Conservation (phyloP, 2,113 vertebrate species). For the Macroglossus sobrinus region DNA sequence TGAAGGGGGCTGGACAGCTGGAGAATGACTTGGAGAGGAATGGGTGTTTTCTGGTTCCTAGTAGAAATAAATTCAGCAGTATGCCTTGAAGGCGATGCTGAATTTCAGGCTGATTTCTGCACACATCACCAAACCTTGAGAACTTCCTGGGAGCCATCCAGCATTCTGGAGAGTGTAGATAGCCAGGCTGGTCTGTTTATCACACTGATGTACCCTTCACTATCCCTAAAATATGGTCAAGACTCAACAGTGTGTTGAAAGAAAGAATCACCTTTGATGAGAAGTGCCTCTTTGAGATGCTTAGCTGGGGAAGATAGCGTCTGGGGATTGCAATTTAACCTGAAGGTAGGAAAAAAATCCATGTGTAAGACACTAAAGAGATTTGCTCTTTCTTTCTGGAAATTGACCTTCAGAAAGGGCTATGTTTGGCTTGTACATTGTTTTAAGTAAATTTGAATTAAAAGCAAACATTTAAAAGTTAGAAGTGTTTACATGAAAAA, state of each 20-base stretch:
- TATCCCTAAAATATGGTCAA: not conserved
- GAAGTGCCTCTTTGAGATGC: not conserved
- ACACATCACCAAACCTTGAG: not conserved
- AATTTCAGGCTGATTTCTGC: not conserved
- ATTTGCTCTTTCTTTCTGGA: not conserved
- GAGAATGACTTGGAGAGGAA: not conserved
- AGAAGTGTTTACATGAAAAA: not conserved
- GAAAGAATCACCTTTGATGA: not conserved
- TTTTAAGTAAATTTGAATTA: conserved; percentile 1
- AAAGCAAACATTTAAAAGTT: not conserved
- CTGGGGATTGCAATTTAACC: not conserved
- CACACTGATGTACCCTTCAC: not conserved
- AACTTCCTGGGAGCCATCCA: not conserved
- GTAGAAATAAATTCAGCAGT: not conserved
- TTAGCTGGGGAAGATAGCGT: not conserved
- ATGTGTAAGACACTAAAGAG: not conserved
- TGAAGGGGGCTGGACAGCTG: not conserved
- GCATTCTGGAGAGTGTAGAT: not conserved
- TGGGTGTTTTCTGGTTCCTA: not conserved
- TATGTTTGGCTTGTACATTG: not conserved
- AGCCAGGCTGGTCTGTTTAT: not conserved
- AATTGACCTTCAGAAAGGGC: not conserved
- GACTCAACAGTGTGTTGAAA: not conserved
- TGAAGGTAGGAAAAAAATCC: not conserved
- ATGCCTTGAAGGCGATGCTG: not conserved